These are phyloP conservation scores for Artemisiospiza belli DNA, from an alignment of 2,113 vertebrate species.

Conservation along the genomic window DNA sequence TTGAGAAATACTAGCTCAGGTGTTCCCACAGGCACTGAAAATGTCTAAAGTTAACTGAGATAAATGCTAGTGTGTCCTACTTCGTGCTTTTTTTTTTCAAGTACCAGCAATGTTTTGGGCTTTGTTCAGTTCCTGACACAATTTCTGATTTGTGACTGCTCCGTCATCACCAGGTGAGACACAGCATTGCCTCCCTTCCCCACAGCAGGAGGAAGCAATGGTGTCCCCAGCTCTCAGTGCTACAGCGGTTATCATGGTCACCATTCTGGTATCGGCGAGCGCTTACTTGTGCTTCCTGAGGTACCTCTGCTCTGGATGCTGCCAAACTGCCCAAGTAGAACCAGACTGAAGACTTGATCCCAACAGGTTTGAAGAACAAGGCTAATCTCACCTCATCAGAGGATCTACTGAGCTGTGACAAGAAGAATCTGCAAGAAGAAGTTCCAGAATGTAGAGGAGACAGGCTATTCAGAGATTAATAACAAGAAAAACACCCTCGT, in stretches of 20 bases:
- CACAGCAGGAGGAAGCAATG: conserved; percentile 9
- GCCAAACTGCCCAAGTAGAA: conserved; percentile 66
- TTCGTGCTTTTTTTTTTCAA: rapidly evolving
- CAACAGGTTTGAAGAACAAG: conserved; percentile 75
- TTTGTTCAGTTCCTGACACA: neutral
- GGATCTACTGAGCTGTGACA: neutral
- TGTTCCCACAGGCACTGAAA: neutral
- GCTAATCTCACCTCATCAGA: neutral
- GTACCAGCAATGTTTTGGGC: rapidly evolving
- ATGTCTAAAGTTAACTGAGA: neutral
- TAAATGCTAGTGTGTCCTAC: neutral
- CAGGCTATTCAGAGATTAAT: rapidly evolving
- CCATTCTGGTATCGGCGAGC: conserved; percentile 47
- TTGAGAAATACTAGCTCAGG: neutral
- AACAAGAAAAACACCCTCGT: neutral
- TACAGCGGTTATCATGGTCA: conserved; percentile 72
- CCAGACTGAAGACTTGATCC: conserved; percentile 56
- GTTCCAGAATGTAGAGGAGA: neutral
- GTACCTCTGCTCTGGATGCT: conserved; percentile 75
- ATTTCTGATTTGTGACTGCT: neutral
- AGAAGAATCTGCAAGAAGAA: neutral
- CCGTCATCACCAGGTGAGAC: neutral
- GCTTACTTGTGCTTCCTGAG: conserved; percentile 79
- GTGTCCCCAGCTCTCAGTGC: conserved; percentile 70
- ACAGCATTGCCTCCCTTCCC: neutral